Evolutionary conservation across 1,140 invertebrate species (phyloP).

Genomic region (Reticulitermes speratus): DNA sequence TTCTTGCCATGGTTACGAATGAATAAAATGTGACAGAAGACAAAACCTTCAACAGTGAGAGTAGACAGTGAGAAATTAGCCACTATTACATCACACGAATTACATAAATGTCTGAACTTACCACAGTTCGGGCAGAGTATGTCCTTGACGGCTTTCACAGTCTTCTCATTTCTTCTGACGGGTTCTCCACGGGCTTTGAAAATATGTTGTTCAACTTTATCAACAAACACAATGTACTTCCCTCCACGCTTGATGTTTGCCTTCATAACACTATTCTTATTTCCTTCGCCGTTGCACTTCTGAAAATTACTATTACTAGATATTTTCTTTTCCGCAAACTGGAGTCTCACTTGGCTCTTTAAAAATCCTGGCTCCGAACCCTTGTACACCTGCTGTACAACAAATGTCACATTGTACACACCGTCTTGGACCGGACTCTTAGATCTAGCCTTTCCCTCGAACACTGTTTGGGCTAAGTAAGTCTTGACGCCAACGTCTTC

Average conservation of each 20-base stretch:
- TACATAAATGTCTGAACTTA: conserved; percentile 45
- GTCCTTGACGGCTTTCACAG: conserved; percentile 53
- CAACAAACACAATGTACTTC: conserved; percentile 65
- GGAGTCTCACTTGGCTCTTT: conserved; percentile 53
- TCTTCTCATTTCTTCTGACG: conserved; percentile 53
- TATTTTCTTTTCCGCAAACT: conserved; percentile 50
- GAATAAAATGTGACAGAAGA: too few species aligned
- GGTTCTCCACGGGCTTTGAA: conserved; percentile 64
- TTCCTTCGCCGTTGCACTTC: conserved; percentile 43
- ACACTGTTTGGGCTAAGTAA: conserved; percentile 60
- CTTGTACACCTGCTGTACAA: conserved; percentile 62
- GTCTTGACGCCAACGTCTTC: conserved; percentile 60
- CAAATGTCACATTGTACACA: conserved; percentile 64
- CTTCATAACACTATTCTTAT: conserved; percentile 46
- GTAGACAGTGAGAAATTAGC: too few species aligned
- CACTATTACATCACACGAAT: too few species aligned
- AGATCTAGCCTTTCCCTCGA: conserved; percentile 63
- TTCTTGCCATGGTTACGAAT: too few species aligned
- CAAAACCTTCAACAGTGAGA: too few species aligned
- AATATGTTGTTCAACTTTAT: conserved; percentile 62
- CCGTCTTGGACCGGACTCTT: conserved; percentile 55
- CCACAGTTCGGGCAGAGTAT: conserved; percentile 61
- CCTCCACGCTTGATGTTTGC: conserved; percentile 62
- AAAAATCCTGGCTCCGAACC: conserved; percentile 52
- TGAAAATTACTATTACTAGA: not conserved